phyloP scores from a whole-genome alignment of 2,797 vertebrate species.

The Propithecus deckenii region DNA sequence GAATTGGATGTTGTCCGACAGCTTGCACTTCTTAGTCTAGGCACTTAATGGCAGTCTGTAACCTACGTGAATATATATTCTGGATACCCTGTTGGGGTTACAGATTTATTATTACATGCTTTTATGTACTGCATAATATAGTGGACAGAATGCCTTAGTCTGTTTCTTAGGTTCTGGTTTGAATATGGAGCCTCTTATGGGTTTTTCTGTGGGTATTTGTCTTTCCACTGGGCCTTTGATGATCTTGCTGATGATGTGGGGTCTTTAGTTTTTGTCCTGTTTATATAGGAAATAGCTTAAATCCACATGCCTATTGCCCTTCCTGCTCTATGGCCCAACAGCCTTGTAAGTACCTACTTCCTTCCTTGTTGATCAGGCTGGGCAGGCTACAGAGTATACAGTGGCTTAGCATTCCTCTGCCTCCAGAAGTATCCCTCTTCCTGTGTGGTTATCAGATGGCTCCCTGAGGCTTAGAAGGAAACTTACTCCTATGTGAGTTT shows the following conservation, averaged over 20 bases:
- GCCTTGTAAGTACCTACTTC: background rate
- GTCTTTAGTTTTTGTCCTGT: background rate
- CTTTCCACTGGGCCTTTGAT: background rate
- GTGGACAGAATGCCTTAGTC: background rate
- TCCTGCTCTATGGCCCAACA: background rate
- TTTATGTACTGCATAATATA: background rate
- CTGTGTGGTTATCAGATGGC: background rate
- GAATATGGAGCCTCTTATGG: background rate
- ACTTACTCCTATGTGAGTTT: background rate
- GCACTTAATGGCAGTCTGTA: background rate
- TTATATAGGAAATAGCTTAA: background rate
- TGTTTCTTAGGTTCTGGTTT: background rate
- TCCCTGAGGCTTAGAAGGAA: background rate
- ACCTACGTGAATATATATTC: background rate
- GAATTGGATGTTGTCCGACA: background rate
- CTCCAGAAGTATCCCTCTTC: background rate
- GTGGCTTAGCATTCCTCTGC: background rate
- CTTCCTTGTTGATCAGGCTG: background rate
- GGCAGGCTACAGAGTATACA: too few species aligned
- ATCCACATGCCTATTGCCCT: background rate
- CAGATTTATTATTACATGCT: background rate
- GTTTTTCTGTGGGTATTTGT: background rate
- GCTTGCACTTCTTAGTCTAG: background rate
- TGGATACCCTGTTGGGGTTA: background rate
- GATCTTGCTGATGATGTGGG: background rate